phyloP scores from a whole-genome alignment of 2,888 invertebrate genomes.

The Polylopha cassiicola region DNA sequence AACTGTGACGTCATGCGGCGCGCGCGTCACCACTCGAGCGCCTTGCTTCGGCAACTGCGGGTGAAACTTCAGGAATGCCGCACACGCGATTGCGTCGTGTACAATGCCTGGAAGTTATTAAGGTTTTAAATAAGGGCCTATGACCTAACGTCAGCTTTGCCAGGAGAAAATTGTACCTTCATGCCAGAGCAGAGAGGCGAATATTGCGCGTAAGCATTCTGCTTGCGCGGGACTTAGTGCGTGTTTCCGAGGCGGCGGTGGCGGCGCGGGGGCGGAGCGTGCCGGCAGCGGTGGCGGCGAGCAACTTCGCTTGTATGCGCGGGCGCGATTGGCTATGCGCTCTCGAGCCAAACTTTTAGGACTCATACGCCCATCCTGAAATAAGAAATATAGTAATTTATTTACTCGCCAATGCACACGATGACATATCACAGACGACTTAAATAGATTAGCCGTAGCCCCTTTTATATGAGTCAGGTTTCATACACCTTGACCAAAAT shows the following conservation, averaged over 20 bases:
- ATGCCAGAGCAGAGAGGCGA: constrained; percentile 98
- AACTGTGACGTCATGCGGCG: constrained; percentile 39
- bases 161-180: constrained; percentile 76
- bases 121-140: background rate
- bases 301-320: constrained; percentile 58
- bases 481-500: no score
- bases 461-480: no score
- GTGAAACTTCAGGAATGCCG: constrained; percentile 96
- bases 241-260: constrained; percentile 82
- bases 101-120: constrained; percentile 81
- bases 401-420: no score
- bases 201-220: constrained; percentile 94
- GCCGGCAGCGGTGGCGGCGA: constrained; percentile 64
- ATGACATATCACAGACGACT: no score
- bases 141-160: background rate
- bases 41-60: constrained; percentile 89
- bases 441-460: no score
- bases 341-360: constrained; percentile 36
- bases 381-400: constrained; percentile 2
- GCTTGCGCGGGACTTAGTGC: constrained; percentile 95
- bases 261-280: constrained; percentile 46
- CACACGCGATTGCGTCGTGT: constrained; percentile 98
- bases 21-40: constrained; percentile 82
- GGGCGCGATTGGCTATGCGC: constrained; percentile 46
- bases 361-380: constrained; percentile 32